These are phyloP conservation scores for Phyllostomus hastatus DNA, from an alignment of 2,113 vertebrate species.

Conservation along the genomic window DNA sequence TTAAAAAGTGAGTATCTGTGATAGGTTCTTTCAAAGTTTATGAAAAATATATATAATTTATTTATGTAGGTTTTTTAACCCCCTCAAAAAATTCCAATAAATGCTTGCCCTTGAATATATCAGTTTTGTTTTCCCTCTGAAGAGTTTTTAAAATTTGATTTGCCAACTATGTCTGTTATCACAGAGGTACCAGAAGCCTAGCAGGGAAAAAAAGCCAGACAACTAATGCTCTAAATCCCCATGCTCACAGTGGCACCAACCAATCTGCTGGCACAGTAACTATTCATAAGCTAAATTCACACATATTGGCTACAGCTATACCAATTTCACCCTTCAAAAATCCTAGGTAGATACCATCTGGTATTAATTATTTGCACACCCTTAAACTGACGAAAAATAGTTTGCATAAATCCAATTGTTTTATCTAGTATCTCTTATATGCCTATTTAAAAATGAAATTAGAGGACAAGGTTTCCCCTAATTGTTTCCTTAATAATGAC, in stretches of 20 bases:
- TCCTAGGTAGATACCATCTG: neutral
- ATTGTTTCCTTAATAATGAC: neutral
- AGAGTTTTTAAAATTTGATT: neutral
- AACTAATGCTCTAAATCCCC: neutral
- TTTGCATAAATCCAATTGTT: slow-evolving; percentile 33
- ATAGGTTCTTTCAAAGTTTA: neutral
- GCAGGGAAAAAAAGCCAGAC: neutral
- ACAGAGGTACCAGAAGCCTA: neutral
- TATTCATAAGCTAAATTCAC: neutral
- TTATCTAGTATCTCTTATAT: neutral
- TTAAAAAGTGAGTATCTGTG: slow-evolving; percentile 4
- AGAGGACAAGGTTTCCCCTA: neutral
- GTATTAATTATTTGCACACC: neutral
- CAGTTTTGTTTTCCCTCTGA: neutral
- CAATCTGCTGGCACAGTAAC: neutral
- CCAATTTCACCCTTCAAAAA: slow-evolving; percentile 10
- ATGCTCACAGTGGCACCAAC: neutral
- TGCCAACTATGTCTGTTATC: neutral
- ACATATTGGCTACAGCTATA: neutral
- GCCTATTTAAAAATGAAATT: slow-evolving; percentile 11
- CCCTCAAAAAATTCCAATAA: neutral
- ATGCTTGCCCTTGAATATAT: neutral
- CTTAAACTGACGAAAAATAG: neutral
- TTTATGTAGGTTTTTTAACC: neutral
- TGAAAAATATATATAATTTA: neutral